phyloP scores from a whole-genome alignment of 2,113 vertebrate species.

The Anthoscopus minutus region DNA sequence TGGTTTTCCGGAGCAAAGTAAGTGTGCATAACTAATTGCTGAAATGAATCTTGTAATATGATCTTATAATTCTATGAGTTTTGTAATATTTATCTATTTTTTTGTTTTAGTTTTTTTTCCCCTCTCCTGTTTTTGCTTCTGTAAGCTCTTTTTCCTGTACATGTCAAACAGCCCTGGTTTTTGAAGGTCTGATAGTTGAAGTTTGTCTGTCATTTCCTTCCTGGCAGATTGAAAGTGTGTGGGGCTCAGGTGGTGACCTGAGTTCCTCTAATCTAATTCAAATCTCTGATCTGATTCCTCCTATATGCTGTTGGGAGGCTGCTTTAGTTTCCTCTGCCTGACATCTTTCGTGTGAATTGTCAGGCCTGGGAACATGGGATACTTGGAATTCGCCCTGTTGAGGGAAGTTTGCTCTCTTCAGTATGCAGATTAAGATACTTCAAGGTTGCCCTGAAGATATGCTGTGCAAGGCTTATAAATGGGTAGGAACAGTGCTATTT shows the following conservation, averaged over 20 bases:
- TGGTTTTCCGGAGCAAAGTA: not conserved
- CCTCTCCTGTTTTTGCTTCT: not conserved
- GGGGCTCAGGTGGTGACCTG: not conserved
- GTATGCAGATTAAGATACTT: not conserved
- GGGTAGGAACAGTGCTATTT: not conserved
- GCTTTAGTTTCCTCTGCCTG: not conserved
- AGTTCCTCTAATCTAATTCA: not conserved
- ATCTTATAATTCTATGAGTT: not conserved
- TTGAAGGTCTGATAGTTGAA: not conserved
- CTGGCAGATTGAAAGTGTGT: not conserved
- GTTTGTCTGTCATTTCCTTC: not conserved
- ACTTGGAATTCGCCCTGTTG: not conserved
- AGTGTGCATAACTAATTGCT: not conserved
- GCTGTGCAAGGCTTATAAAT: not conserved
- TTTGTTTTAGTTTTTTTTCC: accelerated
- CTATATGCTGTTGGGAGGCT: not conserved
- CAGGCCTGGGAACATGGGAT: not conserved
- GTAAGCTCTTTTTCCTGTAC: not conserved
- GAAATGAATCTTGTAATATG: not conserved
- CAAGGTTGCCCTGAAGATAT: not conserved
- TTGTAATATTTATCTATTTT: not conserved
- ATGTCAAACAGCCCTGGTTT: not conserved
- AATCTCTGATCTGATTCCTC: not conserved
- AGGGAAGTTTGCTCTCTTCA: not conserved
- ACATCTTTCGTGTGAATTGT: not conserved